phyloP scores from a whole-genome alignment of 1,140 invertebrate species.

The silkworm (Bombyx mori) region DNA sequence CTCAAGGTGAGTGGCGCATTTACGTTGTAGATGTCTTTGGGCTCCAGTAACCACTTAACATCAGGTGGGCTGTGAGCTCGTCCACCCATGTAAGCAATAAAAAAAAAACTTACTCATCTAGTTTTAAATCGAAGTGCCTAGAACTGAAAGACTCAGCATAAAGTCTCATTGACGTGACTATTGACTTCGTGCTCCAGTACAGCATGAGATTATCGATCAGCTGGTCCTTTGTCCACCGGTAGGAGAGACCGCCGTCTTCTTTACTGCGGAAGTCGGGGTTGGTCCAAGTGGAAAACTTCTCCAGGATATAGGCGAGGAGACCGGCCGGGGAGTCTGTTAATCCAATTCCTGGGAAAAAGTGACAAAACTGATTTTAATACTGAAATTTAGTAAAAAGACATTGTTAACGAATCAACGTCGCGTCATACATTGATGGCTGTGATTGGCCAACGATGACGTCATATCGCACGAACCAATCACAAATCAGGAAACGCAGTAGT shows the following conservation, averaged over 20 bases:
- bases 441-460: too few species aligned
- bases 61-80: too few species aligned
- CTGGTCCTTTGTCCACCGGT: constrained; percentile 77
- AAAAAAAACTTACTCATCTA: constrained; percentile 57
- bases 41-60: too few species aligned
- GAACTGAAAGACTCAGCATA: constrained; percentile 77
- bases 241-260: constrained; percentile 77
- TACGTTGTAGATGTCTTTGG: too few species aligned
- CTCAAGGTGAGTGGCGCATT: too few species aligned
- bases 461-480: too few species aligned
- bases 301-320: constrained; percentile 84
- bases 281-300: constrained; percentile 88
- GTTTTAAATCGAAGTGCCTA: constrained; percentile 34
- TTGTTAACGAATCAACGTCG: too few species aligned
- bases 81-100: too few species aligned
- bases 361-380: too few species aligned
- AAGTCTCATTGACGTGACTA: constrained; percentile 82
- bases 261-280: constrained; percentile 63
- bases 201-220: constrained; percentile 91
- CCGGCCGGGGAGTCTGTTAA: constrained; percentile 77
- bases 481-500: too few species aligned
- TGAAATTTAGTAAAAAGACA: too few species aligned
- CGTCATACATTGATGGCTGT: too few species aligned
- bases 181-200: constrained; percentile 85
- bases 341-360: constrained; percentile 64